Conservation (phyloP, 2,113 vertebrate species). For the Lipotes vexillifer region DNA sequence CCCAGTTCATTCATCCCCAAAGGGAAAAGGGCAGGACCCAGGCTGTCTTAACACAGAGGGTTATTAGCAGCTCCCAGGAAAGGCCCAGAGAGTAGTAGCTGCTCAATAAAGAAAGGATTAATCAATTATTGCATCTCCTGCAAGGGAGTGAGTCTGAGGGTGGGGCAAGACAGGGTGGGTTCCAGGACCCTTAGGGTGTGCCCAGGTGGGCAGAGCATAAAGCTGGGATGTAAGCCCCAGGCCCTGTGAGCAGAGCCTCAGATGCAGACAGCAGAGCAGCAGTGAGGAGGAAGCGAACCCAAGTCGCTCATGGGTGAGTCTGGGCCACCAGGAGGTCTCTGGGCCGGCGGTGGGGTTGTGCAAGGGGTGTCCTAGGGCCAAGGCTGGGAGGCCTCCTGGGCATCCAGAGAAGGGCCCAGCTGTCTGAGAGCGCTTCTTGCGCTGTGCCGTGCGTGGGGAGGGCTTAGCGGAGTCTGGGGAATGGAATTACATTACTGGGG, state of each 20-base stretch:
- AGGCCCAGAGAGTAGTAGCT: fast-evolving
- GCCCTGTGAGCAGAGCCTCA: fast-evolving
- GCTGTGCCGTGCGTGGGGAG: background rate
- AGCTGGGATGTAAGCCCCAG: background rate
- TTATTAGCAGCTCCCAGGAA: background rate
- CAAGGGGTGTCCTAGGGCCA: fast-evolving
- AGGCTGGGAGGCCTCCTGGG: background rate
- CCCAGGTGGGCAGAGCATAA: background rate
- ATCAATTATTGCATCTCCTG: fast-evolving
- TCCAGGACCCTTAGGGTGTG: background rate
- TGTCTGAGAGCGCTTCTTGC: fast-evolving
- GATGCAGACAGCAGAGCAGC: fast-evolving
- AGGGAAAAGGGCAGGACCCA: background rate
- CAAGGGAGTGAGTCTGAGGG: background rate
- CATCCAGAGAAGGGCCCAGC: too few relatives aligned
- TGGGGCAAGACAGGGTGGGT: background rate
- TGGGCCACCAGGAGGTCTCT: fast-evolving
- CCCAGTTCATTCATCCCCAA: background rate
- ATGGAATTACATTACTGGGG: fast-evolving
- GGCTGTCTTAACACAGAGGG: fast-evolving
- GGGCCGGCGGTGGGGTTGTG: fast-evolving
- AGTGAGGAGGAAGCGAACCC: fast-evolving
- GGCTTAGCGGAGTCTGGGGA: background rate
- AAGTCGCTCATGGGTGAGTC: fast-evolving
- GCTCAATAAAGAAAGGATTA: background rate